Percentiles rank a stretch among this genome's conserved stretches.
Evolutionary conservation across 2,888 invertebrate genomes (phyloP).

Genomic region (Tiliacea aurago): DNA sequence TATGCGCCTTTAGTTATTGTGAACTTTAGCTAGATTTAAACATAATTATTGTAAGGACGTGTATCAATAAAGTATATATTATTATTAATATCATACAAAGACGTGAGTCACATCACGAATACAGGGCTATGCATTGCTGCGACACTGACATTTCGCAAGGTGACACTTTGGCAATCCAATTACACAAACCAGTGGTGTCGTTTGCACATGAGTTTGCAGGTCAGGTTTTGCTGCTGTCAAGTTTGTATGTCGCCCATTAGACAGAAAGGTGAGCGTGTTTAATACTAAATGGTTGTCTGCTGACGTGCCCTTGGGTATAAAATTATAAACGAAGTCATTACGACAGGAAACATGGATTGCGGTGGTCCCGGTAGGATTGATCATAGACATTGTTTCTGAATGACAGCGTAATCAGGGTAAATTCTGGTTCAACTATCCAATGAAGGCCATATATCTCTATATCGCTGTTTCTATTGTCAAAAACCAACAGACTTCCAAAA

Average conservation of each 20-base stretch:
- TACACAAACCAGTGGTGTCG: slow-evolving; percentile 53
- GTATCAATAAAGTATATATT: no score
- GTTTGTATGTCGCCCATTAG: slow-evolving; percentile 37
- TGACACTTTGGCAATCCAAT: slow-evolving; percentile 53
- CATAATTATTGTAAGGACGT: no score
- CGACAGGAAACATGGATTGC: slow-evolving; percentile 28
- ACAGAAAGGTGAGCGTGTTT: slow-evolving; percentile 52
- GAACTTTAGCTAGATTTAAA: no score
- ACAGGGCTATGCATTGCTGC: slow-evolving; percentile 16
- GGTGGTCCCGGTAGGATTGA: slow-evolving; percentile 18
- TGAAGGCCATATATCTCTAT: no score
- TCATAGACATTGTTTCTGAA: slow-evolving; percentile 8
- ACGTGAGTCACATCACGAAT: slow-evolving; percentile 28
- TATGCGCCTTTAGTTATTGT: no score
- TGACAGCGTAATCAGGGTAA: background rate
- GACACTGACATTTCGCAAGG: slow-evolving; percentile 51
- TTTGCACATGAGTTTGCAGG: slow-evolving; percentile 37
- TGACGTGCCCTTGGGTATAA: slow-evolving; percentile 13
- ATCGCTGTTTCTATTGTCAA: background rate
- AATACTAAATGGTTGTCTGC: slow-evolving; percentile 39
- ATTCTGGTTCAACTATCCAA: background rate
- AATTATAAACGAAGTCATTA: slow-evolving; percentile 44
- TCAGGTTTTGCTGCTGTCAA: slow-evolving; percentile 39
- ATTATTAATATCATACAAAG: background rate
- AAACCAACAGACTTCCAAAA: no score